A percentile compares a stretch with the other conserved stretches of the same genome.
phyloP scores from a whole-genome alignment of 2,113 vertebrate species.

The Calidris pygmaea region DNA sequence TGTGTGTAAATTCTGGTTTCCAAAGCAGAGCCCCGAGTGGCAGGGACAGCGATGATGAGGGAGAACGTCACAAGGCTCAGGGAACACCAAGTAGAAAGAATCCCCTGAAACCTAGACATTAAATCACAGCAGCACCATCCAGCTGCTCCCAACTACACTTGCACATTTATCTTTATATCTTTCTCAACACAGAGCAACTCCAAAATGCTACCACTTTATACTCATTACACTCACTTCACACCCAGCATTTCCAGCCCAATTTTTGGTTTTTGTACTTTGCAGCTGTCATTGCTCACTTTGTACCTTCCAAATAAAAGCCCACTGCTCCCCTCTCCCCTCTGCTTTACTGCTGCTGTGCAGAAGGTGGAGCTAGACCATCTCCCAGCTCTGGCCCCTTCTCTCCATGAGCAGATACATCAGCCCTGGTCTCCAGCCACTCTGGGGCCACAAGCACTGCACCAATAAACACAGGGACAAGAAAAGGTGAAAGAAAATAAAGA shows the following conservation, averaged over 20 bases:
- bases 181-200: background rate
- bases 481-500: background rate
- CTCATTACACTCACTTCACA: background rate
- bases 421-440: background rate
- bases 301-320: background rate
- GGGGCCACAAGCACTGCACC: background rate
- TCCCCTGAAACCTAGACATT: rapidly evolving
- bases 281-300: background rate
- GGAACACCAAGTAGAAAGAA: background rate
- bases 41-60: background rate
- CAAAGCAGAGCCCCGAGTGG: background rate
- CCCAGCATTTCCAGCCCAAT: background rate
- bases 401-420: background rate
- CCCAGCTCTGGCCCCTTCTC: background rate
- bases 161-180: background rate
- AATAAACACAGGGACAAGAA: background rate
- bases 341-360: background rate
- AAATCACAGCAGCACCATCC: background rate
- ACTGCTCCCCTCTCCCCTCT: background rate
- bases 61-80: background rate
- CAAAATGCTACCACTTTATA: background rate
- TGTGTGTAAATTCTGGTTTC: background rate
- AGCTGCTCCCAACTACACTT: background rate
- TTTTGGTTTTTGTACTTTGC: background rate
- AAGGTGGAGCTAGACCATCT: background rate